These are phyloP conservation scores for Podarcis siculus DNA, from an alignment of 2,797 vertebrate genomes.

Conservation along the genomic window DNA sequence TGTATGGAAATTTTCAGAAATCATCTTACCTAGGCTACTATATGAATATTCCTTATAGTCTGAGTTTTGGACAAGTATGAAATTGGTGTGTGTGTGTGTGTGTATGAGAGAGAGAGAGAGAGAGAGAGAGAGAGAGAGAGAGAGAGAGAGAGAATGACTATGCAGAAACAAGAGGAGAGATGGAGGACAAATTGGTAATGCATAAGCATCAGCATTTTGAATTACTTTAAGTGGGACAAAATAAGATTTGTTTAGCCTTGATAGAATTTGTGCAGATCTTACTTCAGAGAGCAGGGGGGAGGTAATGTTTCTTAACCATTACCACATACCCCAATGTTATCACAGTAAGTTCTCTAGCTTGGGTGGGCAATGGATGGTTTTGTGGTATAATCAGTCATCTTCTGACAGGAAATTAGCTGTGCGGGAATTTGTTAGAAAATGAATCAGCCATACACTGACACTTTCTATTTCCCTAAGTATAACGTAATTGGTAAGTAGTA, in stretches of 20 bases:
- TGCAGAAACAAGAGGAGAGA: background rate
- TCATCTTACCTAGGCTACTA: background rate
- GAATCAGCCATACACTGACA: conserved; percentile 28
- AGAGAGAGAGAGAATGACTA: too few relatives aligned
- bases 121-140: too few relatives aligned
- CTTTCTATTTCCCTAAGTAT: conserved; percentile 33
- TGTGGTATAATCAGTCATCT: background rate
- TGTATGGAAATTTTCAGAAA: background rate
- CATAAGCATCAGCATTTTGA: background rate
- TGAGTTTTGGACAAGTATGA: background rate
- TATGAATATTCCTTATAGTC: background rate
- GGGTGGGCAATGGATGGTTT: background rate
- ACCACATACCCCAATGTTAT: background rate
- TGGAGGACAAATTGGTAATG: background rate
- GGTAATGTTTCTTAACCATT: background rate
- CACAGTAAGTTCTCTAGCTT: background rate
- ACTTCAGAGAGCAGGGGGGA: background rate
- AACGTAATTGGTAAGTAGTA: conserved; percentile 21
- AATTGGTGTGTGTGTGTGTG: too few relatives aligned
- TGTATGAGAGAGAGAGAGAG: too few relatives aligned
- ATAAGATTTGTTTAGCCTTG: background rate
- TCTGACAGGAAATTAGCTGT: conserved; percentile 22
- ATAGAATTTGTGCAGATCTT: background rate
- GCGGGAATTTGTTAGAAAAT: conserved; percentile 38
- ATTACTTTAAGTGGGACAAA: background rate